Conservation (phyloP, 2,888 invertebrate species). For the Drosophila mayaguana region DNA sequence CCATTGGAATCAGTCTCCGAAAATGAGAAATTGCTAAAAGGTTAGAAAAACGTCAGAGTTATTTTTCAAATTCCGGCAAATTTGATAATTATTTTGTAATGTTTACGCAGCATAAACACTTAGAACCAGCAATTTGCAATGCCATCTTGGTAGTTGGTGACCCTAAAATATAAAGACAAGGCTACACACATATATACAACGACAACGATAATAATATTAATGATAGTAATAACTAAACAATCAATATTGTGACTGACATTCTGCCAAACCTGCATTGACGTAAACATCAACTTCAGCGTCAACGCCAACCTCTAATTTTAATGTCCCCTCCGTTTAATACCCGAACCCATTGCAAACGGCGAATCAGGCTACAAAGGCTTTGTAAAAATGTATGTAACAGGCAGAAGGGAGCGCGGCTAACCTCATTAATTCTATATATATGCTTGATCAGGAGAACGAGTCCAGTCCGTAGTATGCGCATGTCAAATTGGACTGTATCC, state of each 20-base stretch:
- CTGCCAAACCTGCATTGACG: conserved; percentile 70
- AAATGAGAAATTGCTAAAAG: too few relatives aligned
- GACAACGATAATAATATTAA: conserved; percentile 25
- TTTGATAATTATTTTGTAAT: conserved; percentile 69
- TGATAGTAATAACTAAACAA: conserved; percentile 35
- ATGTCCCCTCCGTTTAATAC: conserved; percentile 1
- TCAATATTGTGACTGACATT: conserved; percentile 72
- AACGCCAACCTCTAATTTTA: conserved; percentile 15
- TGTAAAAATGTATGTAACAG: not conserved
- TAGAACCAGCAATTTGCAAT: not conserved
- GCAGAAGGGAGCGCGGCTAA: not conserved
- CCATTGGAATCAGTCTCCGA: too few relatives aligned
- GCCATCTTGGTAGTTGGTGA: conserved; percentile 29
- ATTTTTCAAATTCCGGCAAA: conserved; percentile 22
- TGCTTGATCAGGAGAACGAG: too few relatives aligned
- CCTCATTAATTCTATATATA: too few relatives aligned
- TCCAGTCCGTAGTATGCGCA: too few relatives aligned
- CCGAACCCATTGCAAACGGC: too few relatives aligned
- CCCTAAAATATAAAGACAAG: not conserved
- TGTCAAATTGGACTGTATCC: too few relatives aligned
- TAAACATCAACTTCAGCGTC: conserved; percentile 51
- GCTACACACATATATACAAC: not conserved
- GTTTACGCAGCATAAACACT: conserved; percentile 20
- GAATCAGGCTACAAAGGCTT: too few relatives aligned
- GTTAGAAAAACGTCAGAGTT: too few relatives aligned